phyloP scores from a whole-genome alignment of 2,113 vertebrate species.

The Leucoraja erinaceus region DNA sequence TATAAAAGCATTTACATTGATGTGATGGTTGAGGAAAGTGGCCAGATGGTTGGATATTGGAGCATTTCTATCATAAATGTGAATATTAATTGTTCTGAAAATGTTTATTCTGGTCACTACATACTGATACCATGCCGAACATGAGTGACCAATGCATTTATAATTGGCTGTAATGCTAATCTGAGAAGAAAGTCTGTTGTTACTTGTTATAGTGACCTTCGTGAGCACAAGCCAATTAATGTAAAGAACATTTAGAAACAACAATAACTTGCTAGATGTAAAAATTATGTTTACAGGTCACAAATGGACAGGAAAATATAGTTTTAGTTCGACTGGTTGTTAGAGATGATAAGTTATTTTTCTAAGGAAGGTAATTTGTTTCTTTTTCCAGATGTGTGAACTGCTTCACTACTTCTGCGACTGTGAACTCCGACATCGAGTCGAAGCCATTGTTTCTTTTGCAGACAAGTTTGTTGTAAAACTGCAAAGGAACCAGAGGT shows the following conservation, averaged over 20 bases:
- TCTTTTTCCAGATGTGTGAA: conserved; percentile 80
- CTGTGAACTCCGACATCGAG: conserved; percentile 88
- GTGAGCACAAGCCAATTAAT: too few relatives aligned
- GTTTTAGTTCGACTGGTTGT: neutral
- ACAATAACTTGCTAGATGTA: too few relatives aligned
- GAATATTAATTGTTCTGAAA: too few relatives aligned
- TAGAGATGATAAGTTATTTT: neutral
- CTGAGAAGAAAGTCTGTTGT: neutral
- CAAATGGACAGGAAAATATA: neutral
- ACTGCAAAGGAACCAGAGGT: conserved; percentile 92
- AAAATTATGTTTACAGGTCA: too few relatives aligned
- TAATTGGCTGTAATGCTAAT: neutral
- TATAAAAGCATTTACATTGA: too few relatives aligned
- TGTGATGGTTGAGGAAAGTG: too few relatives aligned
- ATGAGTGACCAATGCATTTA: neutral
- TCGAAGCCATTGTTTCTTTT: conserved; percentile 89
- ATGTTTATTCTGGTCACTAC: neutral
- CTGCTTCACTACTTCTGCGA: conserved; percentile 95
- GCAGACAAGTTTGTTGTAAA: conserved; percentile 87
- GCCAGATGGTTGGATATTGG: too few relatives aligned
- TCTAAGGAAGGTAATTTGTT: neutral
- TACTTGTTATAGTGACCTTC: neutral
- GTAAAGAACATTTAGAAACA: too few relatives aligned
- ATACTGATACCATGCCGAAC: neutral
- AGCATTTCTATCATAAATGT: too few relatives aligned